Base-by-base conservation (phyloP, 2,113 vertebrate species). In the Lepidiolamprologus cunningtoni region DNA sequence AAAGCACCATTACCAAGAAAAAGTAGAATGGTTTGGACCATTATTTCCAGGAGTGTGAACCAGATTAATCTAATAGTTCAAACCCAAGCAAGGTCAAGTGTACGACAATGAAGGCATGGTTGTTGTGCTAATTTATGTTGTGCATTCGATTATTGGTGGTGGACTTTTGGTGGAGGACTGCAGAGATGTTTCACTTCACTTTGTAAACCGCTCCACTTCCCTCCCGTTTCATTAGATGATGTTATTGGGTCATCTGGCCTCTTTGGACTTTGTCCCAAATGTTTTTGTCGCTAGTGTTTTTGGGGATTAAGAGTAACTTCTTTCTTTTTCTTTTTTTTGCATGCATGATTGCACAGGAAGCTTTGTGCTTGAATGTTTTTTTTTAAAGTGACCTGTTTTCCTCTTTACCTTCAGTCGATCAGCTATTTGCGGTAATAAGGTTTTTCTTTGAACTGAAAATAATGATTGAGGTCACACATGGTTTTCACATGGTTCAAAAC, bases 201-300 rank as follows among this genome's bases (percentile, higher is more conserved):
- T 28, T 63, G 55, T 61, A 50, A 83, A 81, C 17, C 1, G 4
- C 35, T 35, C 33, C 4, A 2, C 53, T 6, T 86, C 66, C 13
- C 68, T 85, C 42, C 31, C 42, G 9, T 87, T 91, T 87, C 14
- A 68, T 53, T 5, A 13, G 54, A 79, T 93, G 86, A 91, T 87
- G 80, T 89, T 80, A 89, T 89, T 90, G 14, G 12, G 26, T 86
- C 42, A 50, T 66, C 68, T 87, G 19, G 19, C 23, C 7, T 55
- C 45, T 79, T 53, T 40, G 81, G 82, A 76, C 81, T 80, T 78
- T 54, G 19, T 28, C 66, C 45, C 13, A 47, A 81, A 9, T 76
- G 47, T 73, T 86, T 73, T 81, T 87, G 47, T 71, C 11, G 2
- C 28, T 40, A 1, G 79, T 68, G 33, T 87, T 23, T 78, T 28